Percentiles rank a stretch among this genome's conserved stretches.
phyloP scores from a whole-genome alignment of 1,140 invertebrate genomes.

The Drosophila nasuta region DNA sequence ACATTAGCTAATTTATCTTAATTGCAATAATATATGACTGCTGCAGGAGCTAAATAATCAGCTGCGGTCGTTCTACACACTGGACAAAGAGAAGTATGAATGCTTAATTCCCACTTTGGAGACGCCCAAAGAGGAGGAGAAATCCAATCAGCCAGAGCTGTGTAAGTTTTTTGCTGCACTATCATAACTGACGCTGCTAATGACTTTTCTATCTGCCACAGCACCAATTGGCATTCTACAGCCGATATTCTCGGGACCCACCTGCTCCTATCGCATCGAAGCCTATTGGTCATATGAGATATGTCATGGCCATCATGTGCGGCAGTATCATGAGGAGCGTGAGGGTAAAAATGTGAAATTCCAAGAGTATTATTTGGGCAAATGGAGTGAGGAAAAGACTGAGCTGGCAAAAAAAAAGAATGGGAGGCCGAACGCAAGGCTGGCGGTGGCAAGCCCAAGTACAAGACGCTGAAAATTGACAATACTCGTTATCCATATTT shows the following conservation, averaged over 20 bases:
- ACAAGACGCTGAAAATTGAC: slow-evolving; percentile 92
- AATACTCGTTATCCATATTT: slow-evolving; percentile 93
- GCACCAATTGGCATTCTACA: slow-evolving; percentile 91
- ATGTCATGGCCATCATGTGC: slow-evolving; percentile 95
- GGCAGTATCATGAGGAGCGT: slow-evolving; percentile 97
- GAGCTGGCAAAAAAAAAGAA: slow-evolving; percentile 84
- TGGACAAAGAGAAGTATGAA: slow-evolving; percentile 89
- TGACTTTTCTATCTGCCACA: not conserved
- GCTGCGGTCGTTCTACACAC: slow-evolving; percentile 87
- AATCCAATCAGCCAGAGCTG: slow-evolving; percentile 88
- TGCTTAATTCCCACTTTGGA: slow-evolving; percentile 91
- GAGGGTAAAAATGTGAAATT: slow-evolving; percentile 93
- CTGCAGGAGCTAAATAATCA: slow-evolving; percentile 85
- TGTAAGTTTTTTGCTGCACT: slow-evolving; percentile 44
- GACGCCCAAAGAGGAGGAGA: slow-evolving; percentile 86
- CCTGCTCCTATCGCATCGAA: slow-evolving; percentile 95
- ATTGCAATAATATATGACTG: not conserved
- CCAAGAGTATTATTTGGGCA: slow-evolving; percentile 93
- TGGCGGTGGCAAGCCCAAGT: slow-evolving; percentile 84
- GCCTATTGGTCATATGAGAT: slow-evolving; percentile 99
- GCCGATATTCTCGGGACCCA: slow-evolving; percentile 90
- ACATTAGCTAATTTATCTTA: not conserved
- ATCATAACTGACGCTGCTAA: not conserved
- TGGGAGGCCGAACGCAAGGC: slow-evolving; percentile 85
- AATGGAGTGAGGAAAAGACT: slow-evolving; percentile 89